Evolutionary conservation across 2,797 vertebrate species (phyloP), one percentile per base, ranked within the genome.

Genomic region (Gobionotothen gibberifrons): DNA sequence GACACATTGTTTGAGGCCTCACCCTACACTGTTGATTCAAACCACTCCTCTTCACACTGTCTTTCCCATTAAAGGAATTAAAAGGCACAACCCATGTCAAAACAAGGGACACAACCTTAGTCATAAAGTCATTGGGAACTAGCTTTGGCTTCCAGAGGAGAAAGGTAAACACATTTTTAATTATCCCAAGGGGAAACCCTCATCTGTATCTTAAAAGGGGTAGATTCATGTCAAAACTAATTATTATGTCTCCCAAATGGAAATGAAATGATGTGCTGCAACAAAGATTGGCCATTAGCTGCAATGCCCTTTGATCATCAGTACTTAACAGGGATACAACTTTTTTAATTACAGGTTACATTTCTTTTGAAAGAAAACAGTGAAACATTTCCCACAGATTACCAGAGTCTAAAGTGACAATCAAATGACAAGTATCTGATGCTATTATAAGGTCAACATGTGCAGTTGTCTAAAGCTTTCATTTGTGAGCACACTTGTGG

Each of bases 1-100:
- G 74, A 67, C 73, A 79, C 70, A 85, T 72, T 79, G 54, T 86
- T 74, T 69, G 59, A 43, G n/a, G 29, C 63, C 56, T 65, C 60
- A 36, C 22, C 52, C 58, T 43, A 43, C 48, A 74, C 59, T 82
- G 47, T 56, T 78, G 69, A 60, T 32, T 84, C 60, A 77, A 71
- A 76, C 58, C 57, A 60, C 29, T 72, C 56, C 58, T 76, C 67
- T 74, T 81, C 79, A 83, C 48, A 29, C 71, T 53, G 76, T 88
- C 69, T 67, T 70, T 81, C 59, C 46, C 59, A 83, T 90, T 85
- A 78, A 78, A 85, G 77, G 61, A 69, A 82, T 91, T 76, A 83
- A 72, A 89, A 70, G 78, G 78, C 63, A 75, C 71, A 75, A 74
- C 56, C 48, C 29, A 46, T 76, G 76, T 79, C 72, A 69, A 84